phyloP scores from a whole-genome alignment of 1,140 invertebrate species.

The Caenorhabditis latens region DNA sequence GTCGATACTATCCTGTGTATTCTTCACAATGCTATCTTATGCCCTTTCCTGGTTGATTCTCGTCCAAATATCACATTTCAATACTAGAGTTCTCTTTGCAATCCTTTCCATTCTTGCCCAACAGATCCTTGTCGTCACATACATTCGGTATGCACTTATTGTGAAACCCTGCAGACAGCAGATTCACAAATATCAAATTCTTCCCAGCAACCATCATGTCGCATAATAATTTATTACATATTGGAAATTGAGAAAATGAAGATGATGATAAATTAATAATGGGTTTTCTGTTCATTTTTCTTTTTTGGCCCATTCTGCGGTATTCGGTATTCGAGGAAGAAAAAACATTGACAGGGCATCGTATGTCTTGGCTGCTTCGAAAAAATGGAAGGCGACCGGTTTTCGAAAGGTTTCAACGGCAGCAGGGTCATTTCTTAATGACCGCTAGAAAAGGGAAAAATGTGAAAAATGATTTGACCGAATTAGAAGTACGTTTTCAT shows the following conservation, averaged over 20 bases:
- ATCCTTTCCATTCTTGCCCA: conserved; percentile 36
- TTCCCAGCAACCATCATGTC: conserved; percentile 31
- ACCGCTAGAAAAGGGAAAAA: conserved; percentile 40
- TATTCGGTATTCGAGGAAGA: conserved; percentile 40
- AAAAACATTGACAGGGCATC: conserved; percentile 39
- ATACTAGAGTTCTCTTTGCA: conserved; percentile 32
- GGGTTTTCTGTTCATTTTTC: conserved; percentile 15
- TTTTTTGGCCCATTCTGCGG: conserved; percentile 14
- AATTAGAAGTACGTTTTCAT: conserved; percentile 22
- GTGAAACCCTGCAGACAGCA: conserved; percentile 47
- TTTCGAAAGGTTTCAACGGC: conserved; percentile 42
- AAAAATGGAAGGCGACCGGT: conserved; percentile 28
- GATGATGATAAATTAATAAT: conserved; percentile 27
- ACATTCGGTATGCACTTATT: conserved; percentile 31
- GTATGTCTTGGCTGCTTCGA: conserved; percentile 24
- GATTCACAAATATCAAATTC: conserved; percentile 29
- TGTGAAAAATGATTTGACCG: conserved; percentile 54
- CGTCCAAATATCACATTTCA: conserved; percentile 24
- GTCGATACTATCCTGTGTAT: not conserved
- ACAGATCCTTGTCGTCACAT: conserved; percentile 24
- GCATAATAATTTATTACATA: conserved; percentile 35
- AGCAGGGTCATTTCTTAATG: conserved; percentile 50
- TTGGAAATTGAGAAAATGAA: conserved; percentile 29
- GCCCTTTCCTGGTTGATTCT: conserved; percentile 17
- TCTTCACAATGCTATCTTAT: conserved; percentile 4